Conservation (phyloP, 2,113 vertebrate species). For the Crotalus helleri region DNA sequence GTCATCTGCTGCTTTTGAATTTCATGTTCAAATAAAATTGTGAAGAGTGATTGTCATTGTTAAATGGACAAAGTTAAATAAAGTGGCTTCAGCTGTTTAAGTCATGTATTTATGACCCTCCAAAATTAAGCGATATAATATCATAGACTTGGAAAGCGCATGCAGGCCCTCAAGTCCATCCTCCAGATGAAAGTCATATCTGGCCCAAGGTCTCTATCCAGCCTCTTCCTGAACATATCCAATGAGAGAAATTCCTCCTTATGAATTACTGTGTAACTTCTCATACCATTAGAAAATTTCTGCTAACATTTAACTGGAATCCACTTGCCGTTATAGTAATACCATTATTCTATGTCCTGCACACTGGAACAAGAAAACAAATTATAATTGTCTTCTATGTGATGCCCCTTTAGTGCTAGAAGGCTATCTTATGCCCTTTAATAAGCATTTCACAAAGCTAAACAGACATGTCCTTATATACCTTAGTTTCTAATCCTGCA, state of each 20-base stretch:
- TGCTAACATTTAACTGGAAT: neutral
- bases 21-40: constrained; percentile 33
- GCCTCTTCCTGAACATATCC: neutral
- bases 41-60: neutral
- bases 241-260: neutral
- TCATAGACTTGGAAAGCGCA: neutral
- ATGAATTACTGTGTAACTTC: neutral
- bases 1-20: neutral
- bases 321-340: neutral
- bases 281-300: neutral
- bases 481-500: neutral
- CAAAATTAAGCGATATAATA: neutral
- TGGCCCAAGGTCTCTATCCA: neutral
- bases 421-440: neutral
- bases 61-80: neutral
- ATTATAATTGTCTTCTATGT: neutral
- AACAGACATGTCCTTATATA: neutral
- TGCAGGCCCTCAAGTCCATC: neutral
- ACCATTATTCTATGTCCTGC: neutral
- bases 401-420: neutral
- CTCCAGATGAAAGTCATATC: neutral
- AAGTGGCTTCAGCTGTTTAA: neutral
- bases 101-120: neutral
- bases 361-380: neutral
- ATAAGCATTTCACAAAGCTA: neutral